Evolutionary conservation across 2,888 invertebrate species (phyloP), one percentile per base, ranked within the genome.

Genomic region (Flabesymbios commensalis): DNA sequence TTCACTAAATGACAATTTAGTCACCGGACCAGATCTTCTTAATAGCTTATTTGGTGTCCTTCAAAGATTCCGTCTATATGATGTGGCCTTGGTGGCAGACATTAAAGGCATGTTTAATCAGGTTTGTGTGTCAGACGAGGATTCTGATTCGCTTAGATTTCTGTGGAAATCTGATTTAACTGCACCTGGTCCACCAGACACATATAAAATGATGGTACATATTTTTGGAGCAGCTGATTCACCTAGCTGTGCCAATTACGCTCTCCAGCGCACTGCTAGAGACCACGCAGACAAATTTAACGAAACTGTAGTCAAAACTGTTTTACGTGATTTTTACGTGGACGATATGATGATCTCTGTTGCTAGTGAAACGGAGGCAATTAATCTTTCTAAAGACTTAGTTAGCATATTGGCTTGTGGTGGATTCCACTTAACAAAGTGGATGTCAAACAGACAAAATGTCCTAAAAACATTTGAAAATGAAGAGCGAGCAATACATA

Each of bases 371-470:
- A 7, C 45, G 7, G 22, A 26, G 22, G 49, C 49, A 17, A 26
- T 22, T 10, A 7, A 49, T 14, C 29, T 31, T 14, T 14, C 31
- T 10, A 31, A 49, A 31, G 29, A 31, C 22, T 5, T 31, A 29
- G 14, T 10, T 5, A 10, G 7, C 31, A 10, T 22, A 14, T 49
- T 14, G 10, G 31, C 29, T 17, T 29, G 22, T 14, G 31, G 28
- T 31, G 49, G 49, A 26, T 49, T 49, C 31, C 28, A 31, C 29
- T 52, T 63, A 7, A 52, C 52, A 33, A 62, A 62, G 32, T 48
- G 56, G 41, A 22, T 51, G 24, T 51, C 22, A 42, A 61, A 58
- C 36, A 33, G n/a, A 17, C 5, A 24, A 2, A 45, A 42, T 4
- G 60, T 57, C 2, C 7, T 61, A 10, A 3, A n/a, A 10, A 24